Base-by-base conservation (phyloP, 2,888 invertebrate genomes). In the Acheta domesticus region DNA sequence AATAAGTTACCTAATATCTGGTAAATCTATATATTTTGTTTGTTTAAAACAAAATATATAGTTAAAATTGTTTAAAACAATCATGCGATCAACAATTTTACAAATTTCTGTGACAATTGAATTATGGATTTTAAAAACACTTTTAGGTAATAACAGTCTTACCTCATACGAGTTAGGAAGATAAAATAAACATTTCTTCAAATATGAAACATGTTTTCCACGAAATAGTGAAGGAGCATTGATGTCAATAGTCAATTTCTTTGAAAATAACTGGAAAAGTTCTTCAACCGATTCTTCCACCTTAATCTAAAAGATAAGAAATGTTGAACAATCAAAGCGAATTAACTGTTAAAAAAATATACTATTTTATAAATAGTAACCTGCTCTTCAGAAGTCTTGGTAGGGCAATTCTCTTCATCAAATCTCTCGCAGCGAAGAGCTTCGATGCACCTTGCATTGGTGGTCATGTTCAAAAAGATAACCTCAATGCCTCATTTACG, bases 131-230 rank as follows among this genome's bases (percentile, higher is more conserved):
- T 4, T 8, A 36, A 36, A 36, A 8, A 36, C 8, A 36, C 8
- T 36, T 36, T 36, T 36, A 36, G 8, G 36, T 36, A 5, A 36
- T 36, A 36, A 8, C 36, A 36, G 48, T 8, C 81, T 84, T 85
- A 89, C 91, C 87, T 93, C 92, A 85, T 95, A 96, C 81, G 90
- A 90, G 81, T 89, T 87, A 75, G 94, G 92, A 83, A 97, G 88
- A 84, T 89, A 88, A 76, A 88, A 88, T 48, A 97, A 86, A 84
- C 92, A 93, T 83, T 89, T 90, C 84, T 91, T 91, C 79, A 97
- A 88, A 86, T 92, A 91, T 83, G 89, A 86, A 83, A 89, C 88
- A 86, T 95, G 94, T 83, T 90, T 89, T 80, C 90, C 88, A 84
- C 91, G 91, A 77, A 90, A 88, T 49, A 93, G 87, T 81, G 88